phyloP scores from a whole-genome alignment of 2,888 invertebrate species.

The Branchipolynoe longqiensis region DNA sequence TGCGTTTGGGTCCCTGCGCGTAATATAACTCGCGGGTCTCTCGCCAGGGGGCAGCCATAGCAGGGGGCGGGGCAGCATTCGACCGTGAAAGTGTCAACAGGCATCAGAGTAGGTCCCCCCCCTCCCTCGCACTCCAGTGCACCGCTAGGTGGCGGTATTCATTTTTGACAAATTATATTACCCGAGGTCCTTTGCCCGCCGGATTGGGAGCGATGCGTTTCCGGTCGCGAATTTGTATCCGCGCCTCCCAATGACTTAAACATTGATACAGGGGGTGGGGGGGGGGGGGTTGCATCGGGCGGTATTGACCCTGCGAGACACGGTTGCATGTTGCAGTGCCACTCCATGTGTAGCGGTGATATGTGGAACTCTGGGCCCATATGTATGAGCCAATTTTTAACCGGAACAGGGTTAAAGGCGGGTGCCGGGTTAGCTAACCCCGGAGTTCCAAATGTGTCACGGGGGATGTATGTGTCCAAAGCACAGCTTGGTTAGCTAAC shows the following conservation, averaged over 20 bases:
- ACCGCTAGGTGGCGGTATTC: too few species aligned
- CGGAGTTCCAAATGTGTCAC: too few species aligned
- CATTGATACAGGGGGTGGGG: not conserved
- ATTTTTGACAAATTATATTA: slow-evolving; percentile 56
- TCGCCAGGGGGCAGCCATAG: not conserved
- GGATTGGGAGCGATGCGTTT: slow-evolving; percentile 30
- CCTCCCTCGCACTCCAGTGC: slow-evolving; percentile 1
- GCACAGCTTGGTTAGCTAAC: too few species aligned
- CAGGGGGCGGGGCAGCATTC: not conserved
- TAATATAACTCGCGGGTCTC: slow-evolving; percentile 27
- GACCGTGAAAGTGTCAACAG: slow-evolving; percentile 3
- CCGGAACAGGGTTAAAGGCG: too few species aligned
- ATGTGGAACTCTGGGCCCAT: not conserved
- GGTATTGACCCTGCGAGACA: not conserved
- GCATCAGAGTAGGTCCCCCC: not conserved
- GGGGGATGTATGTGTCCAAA: too few species aligned
- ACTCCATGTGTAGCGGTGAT: not conserved
- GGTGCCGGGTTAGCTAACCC: too few species aligned
- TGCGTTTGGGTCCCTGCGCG: not conserved
- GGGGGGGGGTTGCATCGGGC: not conserved
- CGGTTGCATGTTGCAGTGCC: not conserved
- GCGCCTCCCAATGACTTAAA: too few species aligned
- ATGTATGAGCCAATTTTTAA: not conserved
- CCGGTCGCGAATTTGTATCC: too few species aligned
- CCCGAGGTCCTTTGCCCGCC: slow-evolving; percentile 45